These are phyloP conservation scores for Corvus hawaiiensis DNA, from an alignment of 2,113 vertebrate genomes.

Conservation along the genomic window DNA sequence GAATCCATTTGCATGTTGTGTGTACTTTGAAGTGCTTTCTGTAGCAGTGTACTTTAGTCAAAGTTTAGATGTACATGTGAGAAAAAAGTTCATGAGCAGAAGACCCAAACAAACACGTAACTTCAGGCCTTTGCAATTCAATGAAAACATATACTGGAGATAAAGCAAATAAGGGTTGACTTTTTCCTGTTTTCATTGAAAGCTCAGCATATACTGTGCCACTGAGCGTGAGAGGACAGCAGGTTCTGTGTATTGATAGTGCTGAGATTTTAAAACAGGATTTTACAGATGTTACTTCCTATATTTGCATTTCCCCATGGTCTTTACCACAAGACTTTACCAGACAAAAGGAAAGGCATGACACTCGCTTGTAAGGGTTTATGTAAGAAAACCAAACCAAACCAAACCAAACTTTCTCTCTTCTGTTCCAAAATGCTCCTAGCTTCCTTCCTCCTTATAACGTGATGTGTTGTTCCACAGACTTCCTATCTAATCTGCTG, in stretches of 20 bases:
- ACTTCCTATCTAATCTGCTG: background rate
- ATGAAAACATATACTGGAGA: background rate
- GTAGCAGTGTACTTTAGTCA: background rate
- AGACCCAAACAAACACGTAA: background rate
- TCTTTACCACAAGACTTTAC: background rate
- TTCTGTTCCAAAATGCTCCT: background rate
- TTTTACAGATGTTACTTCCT: background rate
- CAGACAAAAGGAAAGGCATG: background rate
- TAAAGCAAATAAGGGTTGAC: background rate
- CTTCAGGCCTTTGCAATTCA: background rate
- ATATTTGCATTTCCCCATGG: background rate
- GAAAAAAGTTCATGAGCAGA: background rate
- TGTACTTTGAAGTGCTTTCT: background rate
- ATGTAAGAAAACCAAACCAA: background rate
- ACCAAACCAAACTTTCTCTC: background rate
- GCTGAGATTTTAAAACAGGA: background rate
- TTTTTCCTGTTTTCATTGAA: slow-evolving; percentile 28
- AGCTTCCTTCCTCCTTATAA: slow-evolving; percentile 13
- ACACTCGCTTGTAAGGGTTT: background rate
- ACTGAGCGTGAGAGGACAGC: background rate
- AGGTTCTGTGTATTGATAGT: background rate
- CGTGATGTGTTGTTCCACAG: background rate
- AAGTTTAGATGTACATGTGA: background rate
- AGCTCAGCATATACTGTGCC: slow-evolving; percentile 15
- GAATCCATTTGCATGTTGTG: accelerated